Evolutionary conservation across 2,888 invertebrate genomes (phyloP), one percentile per base, ranked within the genome.

Genomic region (Brachyptera risi): DNA sequence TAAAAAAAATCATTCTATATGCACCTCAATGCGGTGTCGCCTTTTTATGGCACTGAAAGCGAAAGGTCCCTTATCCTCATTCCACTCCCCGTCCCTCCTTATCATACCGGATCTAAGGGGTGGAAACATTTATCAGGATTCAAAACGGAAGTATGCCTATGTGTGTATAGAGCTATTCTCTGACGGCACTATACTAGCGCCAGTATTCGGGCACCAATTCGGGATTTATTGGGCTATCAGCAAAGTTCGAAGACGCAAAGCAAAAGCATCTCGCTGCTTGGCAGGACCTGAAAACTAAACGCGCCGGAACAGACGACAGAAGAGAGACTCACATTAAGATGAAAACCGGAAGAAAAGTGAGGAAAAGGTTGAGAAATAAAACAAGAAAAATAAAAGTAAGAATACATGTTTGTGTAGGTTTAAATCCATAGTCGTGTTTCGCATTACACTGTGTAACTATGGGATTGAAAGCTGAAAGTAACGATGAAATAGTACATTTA

Each of bases 211-310:
- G 56, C 44, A 60, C 60, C 60, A 60, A 60, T 60, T 54, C 35
- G 23, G 31, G 60, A 60, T 60, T 60, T 60, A 60, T 60, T 44
- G 27, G 60, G 31, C 56, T 27, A 60, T 60, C 60, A 56, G 54
- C 35, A 35, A 54, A 54, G 54, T 54, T 54, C 37, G 54, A 17
- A 17, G 54, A 7, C 11, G 35, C 19, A 35, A 54, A 21, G 35
- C 19, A 35, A 54, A 37, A 19, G 37, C 54, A 51, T 26, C 31
- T 4, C 44, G 3, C n/a, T n/a, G 17, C 9, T 17, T 15, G 19
- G 47, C 47, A 37, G 21, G 35, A 17, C 19, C 35, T 31, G 35
- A 15, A 9, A 31, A 54, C 35, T 31, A 54, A 54, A 54, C 54
- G 54, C 35, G 37, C 9, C 37, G 54, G 35, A 54, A 54, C 37